Evolutionary conservation across 2,888 invertebrate species (phyloP), one percentile per base, ranked within the genome.

Genomic region (Caenorhabditis afra): DNA sequence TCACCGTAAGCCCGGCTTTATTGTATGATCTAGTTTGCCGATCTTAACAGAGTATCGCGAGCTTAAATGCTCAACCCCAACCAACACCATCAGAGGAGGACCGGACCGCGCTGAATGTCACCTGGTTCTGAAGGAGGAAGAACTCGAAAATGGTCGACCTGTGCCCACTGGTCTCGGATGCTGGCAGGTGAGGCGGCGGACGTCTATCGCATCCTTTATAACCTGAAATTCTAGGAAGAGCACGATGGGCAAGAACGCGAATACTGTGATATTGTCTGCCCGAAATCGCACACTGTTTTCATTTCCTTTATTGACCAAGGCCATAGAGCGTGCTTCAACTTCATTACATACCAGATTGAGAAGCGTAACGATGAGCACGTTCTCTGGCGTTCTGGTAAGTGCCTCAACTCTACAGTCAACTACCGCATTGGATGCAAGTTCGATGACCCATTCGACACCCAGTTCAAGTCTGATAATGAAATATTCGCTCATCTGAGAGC

Each of bases 351-450:
- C 71, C 87, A 89, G 64, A 81, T 89, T 37, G 89, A 89, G 73
- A 82, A 86, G 78, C 65, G 83, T 14, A 80, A 79, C 55, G 81
- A 85, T 45, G 86, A 86, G 45, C 77, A 77, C 62, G 86, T 85
- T 59, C 53, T 88, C 57, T 87, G 87, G 88, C 79, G 88, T 22
- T 87, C 87, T 12, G 88, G 89, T 58, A 88, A 89, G 53, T 89
- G 89, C 59, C 77, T 89, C 44, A 89, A 88, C 81, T 86, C 86
- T 18, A 89, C 89, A 1, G 86, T 85, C 65, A 87, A 85, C 64
- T 87, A 86, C 81, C 82, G 87, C 23, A 81, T 89, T 57, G 89
- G 89, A 58, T 89, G 89, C 85, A 88, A 89, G 62, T 89, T 89
- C 83, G 88, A 88, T 74, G 88, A 88, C 71, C 88, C 89, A 10